A percentile compares a stretch with the other conserved stretches of the same genome.
These are phyloP conservation scores for Sarcophaga carnaria DNA, from an alignment of 2,888 invertebrate species.

Conservation along the genomic window DNA sequence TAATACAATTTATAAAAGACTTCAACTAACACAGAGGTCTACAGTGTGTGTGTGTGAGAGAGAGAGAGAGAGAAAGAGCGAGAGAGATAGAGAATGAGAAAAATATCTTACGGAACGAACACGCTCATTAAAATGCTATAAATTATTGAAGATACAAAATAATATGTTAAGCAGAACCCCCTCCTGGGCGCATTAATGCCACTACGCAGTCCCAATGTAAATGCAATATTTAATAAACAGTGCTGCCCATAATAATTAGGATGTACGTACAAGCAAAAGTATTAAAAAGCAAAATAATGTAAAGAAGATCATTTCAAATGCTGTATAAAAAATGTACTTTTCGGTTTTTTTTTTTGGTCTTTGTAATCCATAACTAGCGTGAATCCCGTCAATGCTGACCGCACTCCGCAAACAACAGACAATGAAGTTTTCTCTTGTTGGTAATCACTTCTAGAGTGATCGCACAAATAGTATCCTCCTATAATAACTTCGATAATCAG, in stretches of 20 bases:
- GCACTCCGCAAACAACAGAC: too few relatives aligned
- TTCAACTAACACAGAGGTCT: background rate
- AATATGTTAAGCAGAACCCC: constrained; percentile 60
- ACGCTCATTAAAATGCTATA: constrained; percentile 65
- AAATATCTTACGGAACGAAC: background rate
- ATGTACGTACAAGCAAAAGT: background rate
- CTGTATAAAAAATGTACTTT: too few relatives aligned
- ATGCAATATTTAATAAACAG: background rate
- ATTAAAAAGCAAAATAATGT: too few relatives aligned
- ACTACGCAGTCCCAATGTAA: background rate
- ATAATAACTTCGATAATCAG: too few relatives aligned
- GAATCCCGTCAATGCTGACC: too few relatives aligned
- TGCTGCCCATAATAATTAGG: background rate
- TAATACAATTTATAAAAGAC: constrained; percentile 15
- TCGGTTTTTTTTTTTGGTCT: too few relatives aligned
- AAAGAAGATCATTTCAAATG: too few relatives aligned
- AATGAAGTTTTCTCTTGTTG: too few relatives aligned
- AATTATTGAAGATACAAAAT: constrained; percentile 63
- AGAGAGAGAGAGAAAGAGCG: background rate
- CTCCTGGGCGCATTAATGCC: constrained; percentile 42
- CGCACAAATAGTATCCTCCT: too few relatives aligned
- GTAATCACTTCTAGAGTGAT: too few relatives aligned
- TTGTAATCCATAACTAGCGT: too few relatives aligned
- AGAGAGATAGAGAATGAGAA: background rate
- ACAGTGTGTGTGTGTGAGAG: background rate